Percentiles rank a stretch among this genome's conserved stretches.
Conservation (phyloP, 1,140 invertebrate species). For the Pogonomyrmex californicus region DNA sequence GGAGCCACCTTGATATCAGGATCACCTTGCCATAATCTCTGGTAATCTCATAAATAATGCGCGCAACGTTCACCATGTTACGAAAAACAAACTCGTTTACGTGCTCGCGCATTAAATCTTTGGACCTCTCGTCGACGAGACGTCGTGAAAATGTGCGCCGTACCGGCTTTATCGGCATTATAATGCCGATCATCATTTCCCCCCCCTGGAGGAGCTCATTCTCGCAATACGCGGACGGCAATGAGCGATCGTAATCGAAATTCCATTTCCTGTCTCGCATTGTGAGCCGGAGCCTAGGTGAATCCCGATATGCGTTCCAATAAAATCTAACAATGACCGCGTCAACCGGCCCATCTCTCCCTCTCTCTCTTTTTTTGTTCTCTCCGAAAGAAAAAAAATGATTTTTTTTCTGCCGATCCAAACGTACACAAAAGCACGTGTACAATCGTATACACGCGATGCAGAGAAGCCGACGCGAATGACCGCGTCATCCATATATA, state of each 20-base stretch:
- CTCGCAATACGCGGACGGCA: not conserved
- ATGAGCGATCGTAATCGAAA: conserved; percentile 46
- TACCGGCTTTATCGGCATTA: conserved; percentile 32
- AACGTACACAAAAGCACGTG: conserved; percentile 72
- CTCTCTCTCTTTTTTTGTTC: conserved; percentile 31
- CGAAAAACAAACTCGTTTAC: conserved; percentile 66
- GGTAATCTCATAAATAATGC: conserved; percentile 84
- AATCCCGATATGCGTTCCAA: conserved; percentile 52
- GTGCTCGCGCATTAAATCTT: conserved; percentile 22
- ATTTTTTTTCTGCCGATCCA: conserved; percentile 47
- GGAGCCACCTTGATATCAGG: conserved; percentile 71
- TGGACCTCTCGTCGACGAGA: not conserved
- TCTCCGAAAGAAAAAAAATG: conserved; percentile 42
- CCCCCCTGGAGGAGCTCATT: not conserved
- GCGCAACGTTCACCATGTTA: conserved; percentile 50
- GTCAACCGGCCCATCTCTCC: conserved; percentile 5
- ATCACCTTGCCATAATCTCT: conserved; percentile 82
- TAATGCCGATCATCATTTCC: not conserved
- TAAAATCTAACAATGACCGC: conserved; percentile 66
- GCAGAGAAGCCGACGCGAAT: conserved; percentile 61
- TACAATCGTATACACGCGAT: conserved; percentile 50
- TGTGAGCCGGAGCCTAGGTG: conserved; percentile 29
- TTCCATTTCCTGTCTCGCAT: conserved; percentile 43
- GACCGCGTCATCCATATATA: conserved; percentile 74
- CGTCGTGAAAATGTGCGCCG: conserved; percentile 18